Conservation (phyloP, 2,888 invertebrate species). For the Rhagium mordax region DNA sequence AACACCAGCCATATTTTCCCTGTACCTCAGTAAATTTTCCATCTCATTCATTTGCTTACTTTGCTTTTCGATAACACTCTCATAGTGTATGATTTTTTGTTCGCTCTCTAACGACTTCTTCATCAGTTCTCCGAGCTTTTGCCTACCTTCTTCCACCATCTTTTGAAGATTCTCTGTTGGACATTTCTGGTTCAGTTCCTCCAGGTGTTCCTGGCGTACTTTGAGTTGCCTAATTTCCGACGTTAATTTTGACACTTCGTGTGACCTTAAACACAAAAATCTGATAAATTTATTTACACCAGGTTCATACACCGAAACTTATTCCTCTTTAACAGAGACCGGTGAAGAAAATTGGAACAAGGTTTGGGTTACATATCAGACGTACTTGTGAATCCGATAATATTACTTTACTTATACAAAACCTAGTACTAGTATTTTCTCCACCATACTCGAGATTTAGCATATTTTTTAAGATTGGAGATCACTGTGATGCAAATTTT, state of each 20-base stretch:
- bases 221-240: slow-evolving; percentile 61
- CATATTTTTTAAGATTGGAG: too few species aligned
- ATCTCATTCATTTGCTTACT: slow-evolving; percentile 76
- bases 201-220: slow-evolving; percentile 56
- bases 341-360: too few species aligned
- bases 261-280: slow-evolving; percentile 51
- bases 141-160: slow-evolving; percentile 64
- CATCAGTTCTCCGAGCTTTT: slow-evolving; percentile 59
- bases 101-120: slow-evolving; percentile 62
- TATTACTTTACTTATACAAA: too few species aligned
- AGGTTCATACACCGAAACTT: background rate
- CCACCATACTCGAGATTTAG: too few species aligned
- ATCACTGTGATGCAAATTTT: too few species aligned
- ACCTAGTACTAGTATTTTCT: too few species aligned
- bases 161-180: slow-evolving; percentile 60
- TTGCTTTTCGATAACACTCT: slow-evolving; percentile 75
- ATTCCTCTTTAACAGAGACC: too few species aligned
- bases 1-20: slow-evolving; percentile 75
- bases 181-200: slow-evolving; percentile 58
- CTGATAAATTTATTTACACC: slow-evolving; percentile 35
- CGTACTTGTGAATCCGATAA: too few species aligned
- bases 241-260: slow-evolving; percentile 58
- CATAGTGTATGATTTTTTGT: slow-evolving; percentile 71
- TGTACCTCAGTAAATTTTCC: slow-evolving; percentile 76
- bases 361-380: too few species aligned